Base-by-base conservation (phyloP, 92 coral and sea anemone species). In the Diadumene lineata region DNA sequence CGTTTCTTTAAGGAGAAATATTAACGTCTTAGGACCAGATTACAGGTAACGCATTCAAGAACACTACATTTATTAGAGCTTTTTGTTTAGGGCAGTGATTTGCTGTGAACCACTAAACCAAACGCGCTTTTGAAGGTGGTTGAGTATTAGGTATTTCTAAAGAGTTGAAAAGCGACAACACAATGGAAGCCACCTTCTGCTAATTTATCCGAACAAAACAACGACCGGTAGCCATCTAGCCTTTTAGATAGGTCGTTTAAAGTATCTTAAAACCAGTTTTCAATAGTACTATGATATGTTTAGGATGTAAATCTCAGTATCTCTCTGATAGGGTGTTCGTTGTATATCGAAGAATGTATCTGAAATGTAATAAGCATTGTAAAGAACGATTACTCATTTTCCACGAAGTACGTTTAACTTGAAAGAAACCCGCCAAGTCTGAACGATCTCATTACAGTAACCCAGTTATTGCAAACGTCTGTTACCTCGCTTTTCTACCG, bases 11-110 rank as follows among this genome's bases (percentile, higher is more conserved):
- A 24, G 61, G 64, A 58, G 64, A 21, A 66, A 55, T 34, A 34
- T 13, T 38, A 69, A 64, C 58, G 69, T 19, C 84, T 72, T 73
- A 67, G 17, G 73, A 84, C 74, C 70, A 82, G 92, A 87, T 87
- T 87, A 87, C 46, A 86, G 70, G 60, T 71, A 67, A 53, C 77
- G 34, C 22, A 56, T 68, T 58, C 46, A 69, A 38, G 67, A 32
- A 34, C 34, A 60, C 68, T 32, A 32, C 15, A 64, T 30, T 28
- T 32, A 75, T 31, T 34, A 63, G 70, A 60, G 79, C 72, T 75
- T 65, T 53, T 76, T 76, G 81, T 76, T 50, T 22, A 55, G 15
- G 27, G 30, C 43, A 27, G 68, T 78, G 72, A 67, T 78, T 78
- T 78, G 56, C 48, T 56, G 56, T 56, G 43, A 71, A 48, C 74